Percentiles rank a stretch among this genome's conserved stretches.
Conservation (phyloP, 2,797 vertebrate genomes). For the Danio aesculapii region DNA sequence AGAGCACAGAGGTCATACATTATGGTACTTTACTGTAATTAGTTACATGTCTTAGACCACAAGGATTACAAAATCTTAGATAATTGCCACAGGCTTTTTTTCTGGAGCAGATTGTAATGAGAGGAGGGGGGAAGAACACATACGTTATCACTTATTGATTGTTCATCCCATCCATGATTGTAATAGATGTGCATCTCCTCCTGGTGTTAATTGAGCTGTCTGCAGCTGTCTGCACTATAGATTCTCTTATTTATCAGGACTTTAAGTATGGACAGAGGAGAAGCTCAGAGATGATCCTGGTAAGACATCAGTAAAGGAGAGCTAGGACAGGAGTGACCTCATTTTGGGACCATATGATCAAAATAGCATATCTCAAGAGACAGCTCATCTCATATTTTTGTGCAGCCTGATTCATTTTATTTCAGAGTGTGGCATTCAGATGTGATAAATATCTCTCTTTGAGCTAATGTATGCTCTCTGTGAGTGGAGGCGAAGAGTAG, state of each 20-base stretch:
- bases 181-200: conserved; percentile 3
- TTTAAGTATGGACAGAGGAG: not conserved
- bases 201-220: not conserved
- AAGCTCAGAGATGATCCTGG: not conserved
- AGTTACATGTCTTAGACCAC: not conserved
- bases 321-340: not conserved
- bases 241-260: not conserved
- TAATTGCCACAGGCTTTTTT: not conserved
- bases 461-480: not conserved
- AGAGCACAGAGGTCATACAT: not conserved
- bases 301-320: not conserved
- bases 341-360: not conserved
- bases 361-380: conserved; percentile 26
- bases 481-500: not conserved
- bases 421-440: not conserved
- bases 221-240: not conserved
- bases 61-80: not conserved
- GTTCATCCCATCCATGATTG: not conserved
- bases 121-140: not conserved
- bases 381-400: not conserved
- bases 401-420: not conserved
- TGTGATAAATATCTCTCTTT: conserved; percentile 7
- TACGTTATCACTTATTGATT: not conserved
- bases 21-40: not conserved
- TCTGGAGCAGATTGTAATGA: not conserved